Conservation (phyloP, 2,888 invertebrate genomes). For the Tupiocoris notatus region DNA sequence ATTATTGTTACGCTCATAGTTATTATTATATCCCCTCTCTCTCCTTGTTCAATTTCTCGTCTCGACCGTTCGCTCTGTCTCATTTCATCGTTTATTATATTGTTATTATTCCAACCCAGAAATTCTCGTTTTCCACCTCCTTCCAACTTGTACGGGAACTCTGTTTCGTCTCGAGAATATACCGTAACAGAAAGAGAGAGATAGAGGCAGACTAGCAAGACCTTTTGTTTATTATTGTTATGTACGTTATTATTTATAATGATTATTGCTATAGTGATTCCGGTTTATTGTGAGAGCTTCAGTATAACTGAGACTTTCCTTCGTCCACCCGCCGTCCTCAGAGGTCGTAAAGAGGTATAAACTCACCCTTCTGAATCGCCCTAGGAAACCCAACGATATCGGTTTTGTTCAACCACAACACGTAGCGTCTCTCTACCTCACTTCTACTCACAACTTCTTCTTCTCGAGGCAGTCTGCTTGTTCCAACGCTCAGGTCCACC, state of each 20-base stretch:
- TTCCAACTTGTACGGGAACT: not conserved
- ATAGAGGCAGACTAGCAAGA: constrained; percentile 13
- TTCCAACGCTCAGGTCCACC: too few relatives aligned
- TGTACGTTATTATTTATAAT: constrained; percentile 46
- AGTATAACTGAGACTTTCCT: too few relatives aligned
- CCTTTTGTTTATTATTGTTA: constrained; percentile 46
- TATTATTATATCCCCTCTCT: constrained; percentile 47
- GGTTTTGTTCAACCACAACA: constrained; percentile 41
- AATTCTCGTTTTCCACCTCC: constrained; percentile 36
- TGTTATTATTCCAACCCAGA: constrained; percentile 48
- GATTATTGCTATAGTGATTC: constrained; percentile 44
- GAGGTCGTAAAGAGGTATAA: constrained; percentile 25
- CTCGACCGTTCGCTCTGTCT: not conserved
- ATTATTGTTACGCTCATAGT: constrained; percentile 49
- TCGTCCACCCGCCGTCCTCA: constrained; percentile 3
- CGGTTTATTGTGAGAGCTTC: constrained; percentile 20
- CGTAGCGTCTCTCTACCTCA: too few relatives aligned
- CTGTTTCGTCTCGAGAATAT: not conserved
- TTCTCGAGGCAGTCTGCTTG: too few relatives aligned
- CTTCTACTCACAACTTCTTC: too few relatives aligned
- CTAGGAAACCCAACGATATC: constrained; percentile 15
- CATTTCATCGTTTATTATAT: constrained; percentile 48
- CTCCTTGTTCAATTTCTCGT: not conserved
- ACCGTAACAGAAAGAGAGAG: not conserved
- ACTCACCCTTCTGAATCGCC: constrained; percentile 16